These are phyloP conservation scores for Drosophila fulvimacula DNA, from an alignment of 2,888 invertebrate species.

Conservation along the genomic window DNA sequence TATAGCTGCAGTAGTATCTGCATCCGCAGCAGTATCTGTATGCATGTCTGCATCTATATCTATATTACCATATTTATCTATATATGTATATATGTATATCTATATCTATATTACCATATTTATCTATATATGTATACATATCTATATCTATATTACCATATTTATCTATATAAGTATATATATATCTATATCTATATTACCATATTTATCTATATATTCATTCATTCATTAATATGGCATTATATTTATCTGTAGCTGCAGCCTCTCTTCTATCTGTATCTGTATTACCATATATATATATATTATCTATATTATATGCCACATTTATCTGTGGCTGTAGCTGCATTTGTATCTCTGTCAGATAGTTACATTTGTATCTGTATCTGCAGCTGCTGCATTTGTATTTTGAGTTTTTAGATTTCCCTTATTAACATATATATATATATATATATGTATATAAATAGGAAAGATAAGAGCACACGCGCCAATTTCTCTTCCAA, in stretches of 20 bases:
- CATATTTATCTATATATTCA: neutral
- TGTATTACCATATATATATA: constrained; percentile 1
- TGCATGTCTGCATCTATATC: neutral
- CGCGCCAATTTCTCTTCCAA: constrained; percentile 28
- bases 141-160: too few relatives aligned
- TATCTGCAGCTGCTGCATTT: neutral
- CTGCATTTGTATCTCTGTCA: constrained; percentile 12
- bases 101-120: too few relatives aligned
- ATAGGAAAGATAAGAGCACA: constrained; percentile 24
- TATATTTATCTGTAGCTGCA: constrained; percentile 7
- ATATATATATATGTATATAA: too few relatives aligned
- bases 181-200: neutral
- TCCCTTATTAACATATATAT: too few relatives aligned
- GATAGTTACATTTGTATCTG: constrained; percentile 4
- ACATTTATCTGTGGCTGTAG: constrained; percentile 9
- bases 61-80: neutral
- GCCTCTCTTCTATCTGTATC: neutral
- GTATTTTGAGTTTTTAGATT: neutral
- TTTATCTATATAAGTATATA: too few relatives aligned
- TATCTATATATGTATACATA: too few relatives aligned
- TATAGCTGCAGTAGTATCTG: neutral
- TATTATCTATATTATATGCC: too few relatives aligned
- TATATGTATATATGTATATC: constrained; percentile 9
- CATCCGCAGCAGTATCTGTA: neutral
- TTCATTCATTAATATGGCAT: too few relatives aligned